phyloP scores from a whole-genome alignment of 2,888 invertebrate genomes.

The Tyria jacobaeae region DNA sequence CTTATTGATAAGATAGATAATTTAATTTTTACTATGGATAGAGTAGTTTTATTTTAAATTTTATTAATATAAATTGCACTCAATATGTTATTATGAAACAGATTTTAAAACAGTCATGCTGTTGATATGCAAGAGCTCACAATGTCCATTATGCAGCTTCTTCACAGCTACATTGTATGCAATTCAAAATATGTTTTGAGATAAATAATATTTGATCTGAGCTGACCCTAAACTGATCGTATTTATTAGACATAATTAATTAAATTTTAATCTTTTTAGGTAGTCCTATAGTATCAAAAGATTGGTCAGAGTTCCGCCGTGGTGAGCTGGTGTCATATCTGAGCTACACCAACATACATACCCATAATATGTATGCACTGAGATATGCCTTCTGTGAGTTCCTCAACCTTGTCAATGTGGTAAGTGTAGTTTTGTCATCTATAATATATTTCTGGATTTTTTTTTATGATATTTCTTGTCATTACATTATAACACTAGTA shows the following conservation, averaged over 20 bases:
- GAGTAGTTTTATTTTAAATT: too few species aligned
- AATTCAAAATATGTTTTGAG: too few species aligned
- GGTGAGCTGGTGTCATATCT: slow-evolving; percentile 87
- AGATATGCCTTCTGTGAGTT: slow-evolving; percentile 91
- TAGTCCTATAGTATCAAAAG: slow-evolving; percentile 84
- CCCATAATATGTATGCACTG: slow-evolving; percentile 88
- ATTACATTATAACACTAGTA: too few species aligned
- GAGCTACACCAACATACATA: slow-evolving; percentile 81
- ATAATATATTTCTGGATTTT: too few species aligned
- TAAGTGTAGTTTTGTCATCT: slow-evolving; percentile 71
- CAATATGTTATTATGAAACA: too few species aligned
- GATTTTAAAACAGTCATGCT: too few species aligned
- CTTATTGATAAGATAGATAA: background rate
- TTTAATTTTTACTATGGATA: background rate
- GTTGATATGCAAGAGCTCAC: too few species aligned
- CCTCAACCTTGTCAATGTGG: slow-evolving; percentile 91
- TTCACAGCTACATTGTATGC: too few species aligned
- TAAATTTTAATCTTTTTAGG: slow-evolving; percentile 59
- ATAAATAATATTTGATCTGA: too few species aligned
- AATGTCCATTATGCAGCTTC: too few species aligned
- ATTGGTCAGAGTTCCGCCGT: slow-evolving; percentile 85
- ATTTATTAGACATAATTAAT: background rate
- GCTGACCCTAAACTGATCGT: background rate
- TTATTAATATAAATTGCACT: too few species aligned
- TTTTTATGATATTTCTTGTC: too few species aligned